Base-by-base conservation (phyloP, 2,888 invertebrate species). In the Acrobeloides nanus region DNA sequence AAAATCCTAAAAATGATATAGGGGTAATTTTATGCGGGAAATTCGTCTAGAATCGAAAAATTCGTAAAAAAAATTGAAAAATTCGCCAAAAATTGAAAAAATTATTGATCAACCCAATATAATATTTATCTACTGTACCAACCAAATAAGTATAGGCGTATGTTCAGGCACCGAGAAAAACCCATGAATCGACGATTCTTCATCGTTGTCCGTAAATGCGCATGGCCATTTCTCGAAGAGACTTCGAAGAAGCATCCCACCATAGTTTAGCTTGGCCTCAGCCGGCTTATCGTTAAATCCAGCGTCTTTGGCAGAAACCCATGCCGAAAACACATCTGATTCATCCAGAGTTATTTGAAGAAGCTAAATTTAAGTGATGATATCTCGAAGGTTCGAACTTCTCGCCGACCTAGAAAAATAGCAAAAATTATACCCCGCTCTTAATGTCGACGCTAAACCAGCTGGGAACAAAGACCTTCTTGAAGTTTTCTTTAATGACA, bases 391-490 rank as follows among this genome's bases (percentile, higher is more conserved):
- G n/a, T n/a, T n/a, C n/a, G n/a, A n/a, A n/a, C n/a, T n/a, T n/a
- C n/a, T n/a, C n/a, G n/a, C n/a, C n/a, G n/a, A n/a, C n/a, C 10
- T 23, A 3, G 24, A 49, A 50, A 17, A 48, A 21, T 50, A 2
- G 42, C 23, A 3, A 32, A 31, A 27, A 17, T 20, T 82, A 76
- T 77, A 88, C 87, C 55, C 97, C 97, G 50, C 92, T 95, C 80
- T 97, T 97, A 38, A 97, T 82, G 78, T 99, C 97, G 35, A 95
- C 90, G 60, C 87, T 87, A 75, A 99, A 99, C 97, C 97, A 97
- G 78, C 88, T 92, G 24, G 97, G 95, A 67, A 97, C 90, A 75
- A 86, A 90, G 41, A 97, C 84, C 81, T 85, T 85, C 77, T 89
- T 87, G 68, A 86, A 87, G 53, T 87, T 80, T 71, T 86, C 86